A percentile compares a stretch with the other conserved stretches of the same genome.
phyloP scores from a whole-genome alignment of 2,888 invertebrate genomes.

The Troides oblongomaculatus region DNA sequence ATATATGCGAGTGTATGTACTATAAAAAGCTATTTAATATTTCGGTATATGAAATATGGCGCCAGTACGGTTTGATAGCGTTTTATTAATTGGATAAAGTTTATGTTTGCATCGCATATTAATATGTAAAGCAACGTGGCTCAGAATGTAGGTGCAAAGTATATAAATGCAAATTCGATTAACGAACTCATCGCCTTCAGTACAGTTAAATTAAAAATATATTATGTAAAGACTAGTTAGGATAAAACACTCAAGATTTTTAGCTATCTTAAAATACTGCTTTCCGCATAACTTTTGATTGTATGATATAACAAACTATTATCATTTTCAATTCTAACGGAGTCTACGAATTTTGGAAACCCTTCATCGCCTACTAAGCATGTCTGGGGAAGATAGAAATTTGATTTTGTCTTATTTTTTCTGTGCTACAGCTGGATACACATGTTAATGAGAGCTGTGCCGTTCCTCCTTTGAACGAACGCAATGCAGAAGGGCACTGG shows the following conservation, averaged over 20 bases:
- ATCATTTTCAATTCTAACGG: too few relatives aligned
- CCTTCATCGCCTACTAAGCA: too few relatives aligned
- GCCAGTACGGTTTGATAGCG: not conserved
- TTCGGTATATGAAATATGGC: too few relatives aligned
- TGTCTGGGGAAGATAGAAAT: too few relatives aligned
- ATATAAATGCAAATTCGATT: conserved; percentile 16
- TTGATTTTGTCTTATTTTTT: too few relatives aligned
- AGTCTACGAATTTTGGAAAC: too few relatives aligned
- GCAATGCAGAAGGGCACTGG: too few relatives aligned
- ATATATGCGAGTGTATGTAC: too few relatives aligned
- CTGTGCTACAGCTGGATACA: too few relatives aligned
- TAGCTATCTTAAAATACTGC: not conserved
- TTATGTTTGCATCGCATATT: not conserved
- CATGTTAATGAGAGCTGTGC: too few relatives aligned
- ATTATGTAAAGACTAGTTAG: not conserved
- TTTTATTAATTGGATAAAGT: not conserved
- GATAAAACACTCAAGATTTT: not conserved
- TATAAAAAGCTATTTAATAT: too few relatives aligned
- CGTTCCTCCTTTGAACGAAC: too few relatives aligned
- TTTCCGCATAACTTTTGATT: not conserved
- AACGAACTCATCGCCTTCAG: conserved; percentile 2
- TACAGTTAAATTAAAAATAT: not conserved
- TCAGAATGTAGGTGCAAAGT: not conserved
- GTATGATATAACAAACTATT: not conserved
- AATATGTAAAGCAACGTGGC: not conserved